These are phyloP conservation scores for Denticeps clupeoides DNA, from an alignment of 2,797 vertebrate species.

Conservation along the genomic window DNA sequence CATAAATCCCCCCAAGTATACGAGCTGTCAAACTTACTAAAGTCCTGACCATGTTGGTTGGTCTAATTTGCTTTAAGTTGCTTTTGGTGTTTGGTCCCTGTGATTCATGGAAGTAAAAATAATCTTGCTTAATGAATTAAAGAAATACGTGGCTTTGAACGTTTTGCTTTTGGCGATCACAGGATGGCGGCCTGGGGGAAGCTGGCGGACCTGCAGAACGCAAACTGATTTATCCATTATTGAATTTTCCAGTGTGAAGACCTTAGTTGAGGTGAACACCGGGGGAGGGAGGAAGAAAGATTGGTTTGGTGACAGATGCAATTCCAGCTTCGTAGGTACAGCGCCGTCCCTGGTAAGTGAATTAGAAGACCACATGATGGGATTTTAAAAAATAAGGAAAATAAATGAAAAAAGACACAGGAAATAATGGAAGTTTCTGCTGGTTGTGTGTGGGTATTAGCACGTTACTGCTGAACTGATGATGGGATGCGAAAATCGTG, in stretches of 20 bases:
- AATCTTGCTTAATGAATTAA: neutral
- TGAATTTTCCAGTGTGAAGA: neutral
- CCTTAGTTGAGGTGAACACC: neutral
- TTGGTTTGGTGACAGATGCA: neutral
- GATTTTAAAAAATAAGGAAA: neutral
- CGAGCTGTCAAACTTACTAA: too few relatives aligned
- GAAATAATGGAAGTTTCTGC: neutral
- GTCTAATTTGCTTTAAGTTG: too few relatives aligned
- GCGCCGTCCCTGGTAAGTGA: slow-evolving; percentile 2
- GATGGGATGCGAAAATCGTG: too few relatives aligned
- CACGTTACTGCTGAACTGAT: too few relatives aligned
- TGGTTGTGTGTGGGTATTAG: too few relatives aligned
- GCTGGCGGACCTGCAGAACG: neutral
- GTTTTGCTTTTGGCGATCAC: neutral
- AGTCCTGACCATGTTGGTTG: too few relatives aligned
- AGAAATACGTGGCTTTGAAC: neutral
- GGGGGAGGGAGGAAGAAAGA: neutral
- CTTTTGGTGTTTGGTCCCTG: too few relatives aligned
- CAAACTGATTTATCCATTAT: slow-evolving; percentile 9
- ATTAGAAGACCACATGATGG: neutral
- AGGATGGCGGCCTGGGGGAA: neutral
- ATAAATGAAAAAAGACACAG: neutral
- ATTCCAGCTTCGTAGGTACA: neutral
- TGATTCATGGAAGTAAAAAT: too few relatives aligned
- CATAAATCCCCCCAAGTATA: too few relatives aligned